Conservation (phyloP, 2,888 invertebrate species). For the Alitta virens region DNA sequence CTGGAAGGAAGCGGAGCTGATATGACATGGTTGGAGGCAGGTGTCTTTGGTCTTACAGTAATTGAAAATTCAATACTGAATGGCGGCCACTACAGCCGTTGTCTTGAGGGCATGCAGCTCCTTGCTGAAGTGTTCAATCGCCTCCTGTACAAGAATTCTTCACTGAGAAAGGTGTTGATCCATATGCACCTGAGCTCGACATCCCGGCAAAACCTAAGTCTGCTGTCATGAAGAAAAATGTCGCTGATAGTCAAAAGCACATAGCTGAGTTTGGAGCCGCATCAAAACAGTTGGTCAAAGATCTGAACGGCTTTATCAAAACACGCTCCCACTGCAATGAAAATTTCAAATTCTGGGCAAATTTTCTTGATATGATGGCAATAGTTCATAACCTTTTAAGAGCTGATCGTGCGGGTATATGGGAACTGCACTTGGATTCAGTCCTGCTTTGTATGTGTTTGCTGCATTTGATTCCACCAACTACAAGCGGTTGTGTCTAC, state of each 20-base stretch:
- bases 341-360: constrained; percentile 10
- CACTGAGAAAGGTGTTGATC: neutral
- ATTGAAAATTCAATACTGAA: constrained; percentile 1
- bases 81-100: constrained; percentile 10
- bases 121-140: constrained; percentile 2
- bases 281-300: constrained; percentile 1
- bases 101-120: constrained; percentile 10
- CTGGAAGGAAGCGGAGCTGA: constrained; percentile 1
- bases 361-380: constrained; percentile 5
- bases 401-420: constrained; percentile 9
- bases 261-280: constrained; percentile 1
- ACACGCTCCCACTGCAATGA: neutral
- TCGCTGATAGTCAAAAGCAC: neutral
- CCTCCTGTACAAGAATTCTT: constrained; percentile 14
- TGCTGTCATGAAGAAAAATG: neutral
- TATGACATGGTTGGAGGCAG: constrained; percentile 5
- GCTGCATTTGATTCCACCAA: constrained; percentile 14
- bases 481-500: constrained; percentile 11
- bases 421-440: constrained; percentile 11
- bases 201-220: neutral
- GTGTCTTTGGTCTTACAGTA: constrained; percentile 4
- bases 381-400: constrained; percentile 6
- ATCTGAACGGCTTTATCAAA: neutral
- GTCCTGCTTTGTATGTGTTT: constrained; percentile 9
- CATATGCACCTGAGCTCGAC: neutral